Evolutionary conservation across 1,140 invertebrate genomes (phyloP).

Genomic region (Papilio aristodemus): DNA sequence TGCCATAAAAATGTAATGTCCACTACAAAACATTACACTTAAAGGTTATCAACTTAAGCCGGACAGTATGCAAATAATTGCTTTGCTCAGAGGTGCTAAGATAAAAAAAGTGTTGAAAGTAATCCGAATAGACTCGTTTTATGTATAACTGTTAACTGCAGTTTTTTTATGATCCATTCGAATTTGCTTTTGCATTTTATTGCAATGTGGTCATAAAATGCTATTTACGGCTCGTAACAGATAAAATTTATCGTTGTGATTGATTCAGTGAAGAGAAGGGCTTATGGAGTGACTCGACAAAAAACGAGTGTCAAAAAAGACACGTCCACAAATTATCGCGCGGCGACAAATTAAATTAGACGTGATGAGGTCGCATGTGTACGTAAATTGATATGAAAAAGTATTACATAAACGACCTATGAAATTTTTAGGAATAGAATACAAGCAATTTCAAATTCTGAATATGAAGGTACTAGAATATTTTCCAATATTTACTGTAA

Average conservation of each 20-base stretch:
- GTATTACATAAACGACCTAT: slow-evolving; percentile 7
- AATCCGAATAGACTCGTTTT: slow-evolving; percentile 5
- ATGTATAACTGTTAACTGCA: slow-evolving; percentile 1
- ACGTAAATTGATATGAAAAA: slow-evolving; percentile 13
- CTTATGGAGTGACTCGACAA: background rate
- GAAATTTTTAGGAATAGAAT: background rate
- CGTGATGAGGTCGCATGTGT: slow-evolving; percentile 37
- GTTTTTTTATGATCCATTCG: background rate
- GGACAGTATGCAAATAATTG: slow-evolving; percentile 1
- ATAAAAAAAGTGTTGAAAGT: background rate
- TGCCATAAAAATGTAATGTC: slow-evolving; percentile 21
- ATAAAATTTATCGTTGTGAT: slow-evolving; percentile 16
- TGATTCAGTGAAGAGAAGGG: slow-evolving; percentile 23
- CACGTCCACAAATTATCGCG: slow-evolving; percentile 54
- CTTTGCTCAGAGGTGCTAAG: background rate
- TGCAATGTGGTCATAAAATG: background rate
- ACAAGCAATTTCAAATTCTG: too few species aligned
- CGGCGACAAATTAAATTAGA: slow-evolving; percentile 53
- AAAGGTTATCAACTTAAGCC: slow-evolving; percentile 20
- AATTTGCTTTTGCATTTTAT: slow-evolving; percentile 5
- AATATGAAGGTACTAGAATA: too few species aligned
- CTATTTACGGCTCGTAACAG: background rate
- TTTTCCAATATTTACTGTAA: too few species aligned
- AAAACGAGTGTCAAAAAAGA: slow-evolving; percentile 35
- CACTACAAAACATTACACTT: background rate